A percentile compares a stretch with the other conserved stretches of the same genome.
Evolutionary conservation across 2,888 invertebrate genomes (phyloP).

Genomic region (Tinea semifulvella): DNA sequence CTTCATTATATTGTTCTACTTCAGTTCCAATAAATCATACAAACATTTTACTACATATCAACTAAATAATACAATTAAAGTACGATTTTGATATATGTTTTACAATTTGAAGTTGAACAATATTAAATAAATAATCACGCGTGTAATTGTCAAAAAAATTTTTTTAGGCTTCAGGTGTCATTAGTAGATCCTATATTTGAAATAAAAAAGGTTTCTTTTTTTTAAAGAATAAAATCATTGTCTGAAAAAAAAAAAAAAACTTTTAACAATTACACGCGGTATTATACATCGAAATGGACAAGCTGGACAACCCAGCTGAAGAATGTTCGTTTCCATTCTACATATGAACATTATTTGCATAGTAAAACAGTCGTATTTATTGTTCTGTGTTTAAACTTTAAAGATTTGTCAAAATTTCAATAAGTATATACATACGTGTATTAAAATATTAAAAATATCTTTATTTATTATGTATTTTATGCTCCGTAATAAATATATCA

Average conservation of each 20-base stretch:
- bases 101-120: constrained; percentile 2
- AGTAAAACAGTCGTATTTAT: too few species aligned
- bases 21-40: background rate
- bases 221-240: too few species aligned
- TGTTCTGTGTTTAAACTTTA: too few species aligned
- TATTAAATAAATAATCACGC: too few species aligned
- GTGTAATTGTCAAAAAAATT: too few species aligned
- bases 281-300: constrained; percentile 33
- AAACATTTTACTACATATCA: constrained; percentile 1
- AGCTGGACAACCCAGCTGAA: constrained; percentile 57
- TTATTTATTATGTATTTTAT: background rate
- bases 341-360: background rate
- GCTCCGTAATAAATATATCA: background rate
- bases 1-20: constrained; percentile 1
- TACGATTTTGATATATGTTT: background rate
- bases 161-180: too few species aligned
- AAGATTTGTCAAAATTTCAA: too few species aligned
- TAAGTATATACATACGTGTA: background rate
- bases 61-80: background rate
- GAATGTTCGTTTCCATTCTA: constrained; percentile 41
- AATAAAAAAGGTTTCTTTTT: too few species aligned
- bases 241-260: too few species aligned
- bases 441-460: background rate
- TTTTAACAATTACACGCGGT: too few species aligned
- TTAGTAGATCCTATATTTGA: too few species aligned